Conservation (phyloP, 2,888 invertebrate genomes). For the Eupithecia pulchellata region DNA sequence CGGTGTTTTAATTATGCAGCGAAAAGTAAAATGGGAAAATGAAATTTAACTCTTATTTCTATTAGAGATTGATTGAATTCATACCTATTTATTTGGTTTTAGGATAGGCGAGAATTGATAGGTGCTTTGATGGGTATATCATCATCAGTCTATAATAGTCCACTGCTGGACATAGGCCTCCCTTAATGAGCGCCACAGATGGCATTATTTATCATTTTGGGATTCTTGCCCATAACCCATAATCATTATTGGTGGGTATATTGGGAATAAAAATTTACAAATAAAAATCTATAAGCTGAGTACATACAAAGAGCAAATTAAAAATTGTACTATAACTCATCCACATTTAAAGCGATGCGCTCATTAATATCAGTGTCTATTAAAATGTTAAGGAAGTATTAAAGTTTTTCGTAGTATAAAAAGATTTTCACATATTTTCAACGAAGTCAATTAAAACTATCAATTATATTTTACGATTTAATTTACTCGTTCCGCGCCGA, state of each 20-base stretch:
- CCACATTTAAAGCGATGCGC: not conserved
- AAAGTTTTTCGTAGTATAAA: not conserved
- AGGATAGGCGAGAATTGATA: not conserved
- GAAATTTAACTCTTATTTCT: not conserved
- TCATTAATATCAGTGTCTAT: not conserved
- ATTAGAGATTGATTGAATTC: not conserved
- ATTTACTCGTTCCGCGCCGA: slow-evolving; percentile 58
- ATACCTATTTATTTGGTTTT: not conserved
- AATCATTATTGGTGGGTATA: too few relatives aligned
- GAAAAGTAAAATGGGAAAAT: slow-evolving; percentile 15
- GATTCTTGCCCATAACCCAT: too few relatives aligned
- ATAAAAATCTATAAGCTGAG: too few relatives aligned
- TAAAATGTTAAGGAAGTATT: not conserved
- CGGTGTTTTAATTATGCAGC: slow-evolving; percentile 7
- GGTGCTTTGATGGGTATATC: too few relatives aligned
- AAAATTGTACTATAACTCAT: not conserved
- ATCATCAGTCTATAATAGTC: too few relatives aligned
- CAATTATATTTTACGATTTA: slow-evolving; percentile 39
- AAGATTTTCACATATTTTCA: slow-evolving; percentile 12
- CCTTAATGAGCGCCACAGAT: too few relatives aligned
- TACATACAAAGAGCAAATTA: not conserved
- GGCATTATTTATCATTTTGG: too few relatives aligned
- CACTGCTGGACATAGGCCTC: too few relatives aligned
- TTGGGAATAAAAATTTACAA: too few relatives aligned
- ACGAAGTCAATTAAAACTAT: slow-evolving; percentile 22